Evolutionary conservation across 2,797 vertebrate genomes (phyloP), one percentile per base, ranked within the genome.

Genomic region (Dendrocincla tyrannina): DNA sequence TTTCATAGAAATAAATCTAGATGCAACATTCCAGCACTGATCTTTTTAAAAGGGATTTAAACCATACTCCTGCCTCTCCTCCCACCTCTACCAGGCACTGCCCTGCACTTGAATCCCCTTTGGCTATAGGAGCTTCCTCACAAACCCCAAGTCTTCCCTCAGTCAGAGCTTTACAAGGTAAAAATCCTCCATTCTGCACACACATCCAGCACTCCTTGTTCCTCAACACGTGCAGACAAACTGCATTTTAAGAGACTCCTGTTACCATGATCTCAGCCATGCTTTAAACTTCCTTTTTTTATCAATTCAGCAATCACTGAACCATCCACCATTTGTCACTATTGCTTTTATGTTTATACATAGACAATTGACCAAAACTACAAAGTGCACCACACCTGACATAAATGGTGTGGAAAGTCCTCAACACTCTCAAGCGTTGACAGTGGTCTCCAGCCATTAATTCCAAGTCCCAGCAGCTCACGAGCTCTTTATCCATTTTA

Each of bases 401-500:
- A 52, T 2, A 3, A 93, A 41, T 1, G 0, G 46, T 33, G 24
- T 5, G 11, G 17, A 17, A 74, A 89, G 44, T 53, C 67, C 44
- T 24, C 28, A 60, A 50, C 53, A 22, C 22, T 74, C 72, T 77
- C 49, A 85, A 20, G 32, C 10, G 3, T 0, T 58, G 44, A 64
- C 77, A 95, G 56, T n/a, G 59, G 55, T 67, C 82, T 88, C 70
- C 37, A 89, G 63, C 9, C 80, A 82, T 59, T 60, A 76, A 32
- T 67, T 87, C 28, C 16, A 11, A 73, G 56, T 35, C 41, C 78
- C 87, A 84, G 70, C 91, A 96, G 41, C 59, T 94, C 35, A 80
- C 73, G 79, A 93, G 76, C 60, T 85, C 67, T 94, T 95, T 63
- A 95, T 85, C 67, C 52, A 42, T 74, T 94, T 93, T 89, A 81